Evolutionary conservation across 2,888 invertebrate species (phyloP), one percentile per base, ranked within the genome.

Genomic region (Drosophila niveifrons): DNA sequence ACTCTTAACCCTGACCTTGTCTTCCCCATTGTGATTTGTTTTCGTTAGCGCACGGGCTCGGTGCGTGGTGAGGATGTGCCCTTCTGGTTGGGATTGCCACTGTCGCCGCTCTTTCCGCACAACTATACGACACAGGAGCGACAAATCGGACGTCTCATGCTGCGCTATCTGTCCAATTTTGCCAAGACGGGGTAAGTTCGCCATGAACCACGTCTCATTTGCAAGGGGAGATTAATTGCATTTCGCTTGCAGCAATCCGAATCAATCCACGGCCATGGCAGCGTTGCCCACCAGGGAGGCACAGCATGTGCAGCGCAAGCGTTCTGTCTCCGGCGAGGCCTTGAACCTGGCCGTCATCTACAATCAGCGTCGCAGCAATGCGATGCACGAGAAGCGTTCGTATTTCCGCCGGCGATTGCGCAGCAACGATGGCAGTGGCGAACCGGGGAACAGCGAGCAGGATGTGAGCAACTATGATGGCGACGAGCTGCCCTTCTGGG

Each of bases 31-130:
- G 50, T 52, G 48, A 31, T 8, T 6, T 46, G n/a, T 17, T n/a
- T 17, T 63, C 55, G n/a, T 8, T 92, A 96, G 96, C 94, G 96
- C 74, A 94, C 95, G 67, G 96, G 97, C 18, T 97, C 97, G 56
- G 96, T 96, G 56, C 95, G 96, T 82, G 97, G 97, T 52, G 97
- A 97, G 92, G 97, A 97, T 92, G 93, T 97, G 83, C 96, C 97
- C 58, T 97, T 96, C 93, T 95, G 96, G 90, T 93, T 98, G 80
- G 97, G 97, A 13, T 94, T 96, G 80, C 97, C 97, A 36, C 92
- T 97, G 62, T 93, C 93, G 66, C 94, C 94, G 79, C 94, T 94
- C 80, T 94, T 94, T 90, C 94, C 94, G n/a, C 95, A 95, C 92
- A 97, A 97, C 93, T 97, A 95, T 93, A 96, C 96, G 34, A 94